Conservation (phyloP, 1,140 invertebrate genomes). For the Geopemphigus sp. region DNA sequence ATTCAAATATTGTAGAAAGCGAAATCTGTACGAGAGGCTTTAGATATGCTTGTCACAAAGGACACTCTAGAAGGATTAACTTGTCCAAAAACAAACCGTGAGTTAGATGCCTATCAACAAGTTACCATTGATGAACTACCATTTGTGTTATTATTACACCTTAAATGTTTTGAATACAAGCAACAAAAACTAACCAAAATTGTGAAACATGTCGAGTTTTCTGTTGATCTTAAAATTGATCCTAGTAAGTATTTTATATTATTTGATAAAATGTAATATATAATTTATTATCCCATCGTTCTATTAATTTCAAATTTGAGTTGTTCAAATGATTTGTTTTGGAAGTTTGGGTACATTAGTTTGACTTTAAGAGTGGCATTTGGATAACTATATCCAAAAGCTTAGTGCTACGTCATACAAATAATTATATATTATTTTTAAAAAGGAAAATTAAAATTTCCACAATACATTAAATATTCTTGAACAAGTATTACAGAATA, state of each 20-base stretch:
- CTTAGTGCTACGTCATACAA: constrained; percentile 38
- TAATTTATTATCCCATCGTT: constrained; percentile 14
- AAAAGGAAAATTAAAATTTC: no score
- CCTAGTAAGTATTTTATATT: constrained; percentile 66
- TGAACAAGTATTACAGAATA: not conserved
- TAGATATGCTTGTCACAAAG: constrained; percentile 78
- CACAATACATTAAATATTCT: no score
- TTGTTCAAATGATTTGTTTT: constrained; percentile 22
- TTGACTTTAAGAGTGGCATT: constrained; percentile 44
- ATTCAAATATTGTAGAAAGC: constrained; percentile 66
- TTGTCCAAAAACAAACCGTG: constrained; percentile 74
- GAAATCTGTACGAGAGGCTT: constrained; percentile 75
- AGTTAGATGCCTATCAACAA: constrained; percentile 82
- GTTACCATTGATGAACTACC: constrained; percentile 80
- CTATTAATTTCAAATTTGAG: not conserved
- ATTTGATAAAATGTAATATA: not conserved
- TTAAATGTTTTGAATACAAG: constrained; percentile 83
- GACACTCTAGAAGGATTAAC: constrained; percentile 83
- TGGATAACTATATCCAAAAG: not conserved
- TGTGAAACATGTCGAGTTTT: constrained; percentile 83
- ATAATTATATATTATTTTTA: not conserved
- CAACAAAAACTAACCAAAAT: constrained; percentile 83
- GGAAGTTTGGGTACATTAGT: constrained; percentile 40
- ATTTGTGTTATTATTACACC: constrained; percentile 75
- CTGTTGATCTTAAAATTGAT: constrained; percentile 84